Base-by-base conservation (phyloP, 2,888 invertebrate genomes). In the Molorchus minor region DNA sequence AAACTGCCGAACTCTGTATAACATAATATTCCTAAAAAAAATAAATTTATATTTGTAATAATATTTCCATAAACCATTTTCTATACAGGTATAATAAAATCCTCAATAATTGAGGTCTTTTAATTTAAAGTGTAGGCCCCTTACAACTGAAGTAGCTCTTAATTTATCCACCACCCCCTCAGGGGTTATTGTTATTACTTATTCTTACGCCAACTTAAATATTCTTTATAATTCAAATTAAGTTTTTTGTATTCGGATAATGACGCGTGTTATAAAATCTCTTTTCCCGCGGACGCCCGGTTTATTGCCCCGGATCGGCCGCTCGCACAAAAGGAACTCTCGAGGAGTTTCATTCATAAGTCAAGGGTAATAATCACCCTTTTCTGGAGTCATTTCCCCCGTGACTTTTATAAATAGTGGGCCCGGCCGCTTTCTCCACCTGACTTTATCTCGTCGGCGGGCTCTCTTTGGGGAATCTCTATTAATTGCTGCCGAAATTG, bases 351-450 rank as follows among this genome's bases (percentile, higher is more conserved):
- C 44, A 54, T 54, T 54, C 53, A 54, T 54, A 54, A 54, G 53
- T 54, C 53, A 54, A 54, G 53, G 53, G 53, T 44, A 54, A 54
- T 54, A 54, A 54, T 54, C 53, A 54, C 53, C 53, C 44, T 54
- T 54, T 54, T 49, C 49, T 49, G 49, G 38, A 49, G 49, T 38
- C 49, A 49, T 49, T 49, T 49, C 49, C 49, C 49, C 49, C 36
- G 49, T 25, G 49, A 49, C 49, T 49, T 49, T 49, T 49, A 49
- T 49, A 49, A 49, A 49, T 49, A 49, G 49, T 49, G 35, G 4
- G 20, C 38, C 49, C 49, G 21, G 36, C 38, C 49, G 49, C 49
- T 49, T 49, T 49, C 49, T 49, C 49, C 49, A 49, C 49, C 49
- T 49, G 49, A 36, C 49, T 49, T 49, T 49, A 49, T 49, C 49